phyloP scores from a whole-genome alignment of 2,797 vertebrate species.

The Cryptoprocta ferox region DNA sequence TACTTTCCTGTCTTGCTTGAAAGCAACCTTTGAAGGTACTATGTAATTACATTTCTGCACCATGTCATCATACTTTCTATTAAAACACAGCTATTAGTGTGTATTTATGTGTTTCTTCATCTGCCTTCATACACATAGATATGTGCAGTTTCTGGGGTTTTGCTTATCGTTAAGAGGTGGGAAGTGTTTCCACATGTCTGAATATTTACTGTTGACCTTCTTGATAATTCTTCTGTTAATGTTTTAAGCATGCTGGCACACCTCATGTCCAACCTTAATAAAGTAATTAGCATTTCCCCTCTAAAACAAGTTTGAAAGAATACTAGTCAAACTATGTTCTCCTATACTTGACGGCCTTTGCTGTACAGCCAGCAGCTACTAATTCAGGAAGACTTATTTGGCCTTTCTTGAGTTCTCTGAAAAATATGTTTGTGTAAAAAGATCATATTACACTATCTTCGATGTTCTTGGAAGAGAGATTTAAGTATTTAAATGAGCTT shows the following conservation, averaged over 20 bases:
- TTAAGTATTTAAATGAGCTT: conserved; percentile 34
- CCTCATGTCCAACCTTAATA: background rate
- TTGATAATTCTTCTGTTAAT: conserved; percentile 42
- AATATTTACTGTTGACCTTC: background rate
- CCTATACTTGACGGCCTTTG: background rate
- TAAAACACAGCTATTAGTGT: conserved; percentile 64
- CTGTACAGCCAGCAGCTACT: conserved; percentile 9
- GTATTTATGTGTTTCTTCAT: background rate
- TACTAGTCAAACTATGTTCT: conserved; percentile 22
- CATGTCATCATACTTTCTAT: conserved; percentile 48
- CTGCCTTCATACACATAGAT: background rate
- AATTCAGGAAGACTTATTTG: conserved; percentile 36
- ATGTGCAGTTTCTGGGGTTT: background rate
- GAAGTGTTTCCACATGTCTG: background rate
- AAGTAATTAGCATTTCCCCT: background rate
- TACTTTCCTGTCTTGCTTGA: conserved; percentile 11
- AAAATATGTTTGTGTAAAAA: conserved; percentile 50
- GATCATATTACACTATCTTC: background rate
- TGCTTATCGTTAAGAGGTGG: conserved; percentile 49
- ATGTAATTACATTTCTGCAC: conserved; percentile 1
- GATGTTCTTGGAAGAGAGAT: background rate
- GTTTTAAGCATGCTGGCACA: conserved; percentile 4
- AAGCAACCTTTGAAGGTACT: background rate
- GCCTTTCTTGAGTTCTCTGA: conserved; percentile 10
- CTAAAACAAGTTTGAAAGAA: conserved; percentile 36